A percentile compares a stretch with the other conserved stretches of the same genome.
Evolutionary conservation across 2,888 invertebrate genomes (phyloP).

Genomic region (Sminthurinus aureus): DNA sequence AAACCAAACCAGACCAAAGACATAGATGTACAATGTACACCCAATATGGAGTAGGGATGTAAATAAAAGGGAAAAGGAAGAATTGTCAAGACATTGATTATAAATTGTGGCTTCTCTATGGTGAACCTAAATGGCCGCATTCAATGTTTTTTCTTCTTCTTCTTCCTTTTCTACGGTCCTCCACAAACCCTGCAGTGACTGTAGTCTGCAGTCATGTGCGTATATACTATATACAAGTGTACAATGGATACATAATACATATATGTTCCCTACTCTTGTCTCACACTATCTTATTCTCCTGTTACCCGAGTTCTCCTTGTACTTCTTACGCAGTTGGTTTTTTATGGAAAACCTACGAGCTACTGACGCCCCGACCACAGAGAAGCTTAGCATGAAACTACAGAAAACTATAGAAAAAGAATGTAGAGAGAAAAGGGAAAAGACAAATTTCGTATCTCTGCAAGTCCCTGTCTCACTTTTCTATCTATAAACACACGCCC

Average conservation of each 20-base stretch:
- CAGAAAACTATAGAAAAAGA: background rate
- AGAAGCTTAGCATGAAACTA: background rate
- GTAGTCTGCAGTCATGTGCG: background rate
- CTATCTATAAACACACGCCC: too few relatives aligned
- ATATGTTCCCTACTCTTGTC: constrained; percentile 18
- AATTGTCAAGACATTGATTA: constrained; percentile 60
- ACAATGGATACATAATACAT: too few relatives aligned
- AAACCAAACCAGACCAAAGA: too few relatives aligned
- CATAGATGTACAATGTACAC: too few relatives aligned
- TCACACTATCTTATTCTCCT: background rate
- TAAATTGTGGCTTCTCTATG: constrained; percentile 60
- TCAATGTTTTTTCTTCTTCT: constrained; percentile 49
- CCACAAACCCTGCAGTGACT: constrained; percentile 46
- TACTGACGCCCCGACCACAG: constrained; percentile 19
- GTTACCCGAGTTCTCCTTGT: background rate
- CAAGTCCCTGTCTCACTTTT: constrained; percentile 6
- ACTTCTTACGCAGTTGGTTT: constrained; percentile 13
- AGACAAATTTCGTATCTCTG: background rate
- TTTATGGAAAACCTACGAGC: constrained; percentile 29
- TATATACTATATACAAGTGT: too few relatives aligned
- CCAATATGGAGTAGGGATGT: background rate
- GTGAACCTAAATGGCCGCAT: constrained; percentile 60
- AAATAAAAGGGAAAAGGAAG: constrained; percentile 41
- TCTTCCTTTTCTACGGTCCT: constrained; percentile 42
- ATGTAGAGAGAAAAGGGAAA: background rate